Percentiles rank a stretch among this genome's conserved stretches.
phyloP scores from a whole-genome alignment of 2,797 vertebrate species.

The Zenarchopterus dispar region DNA sequence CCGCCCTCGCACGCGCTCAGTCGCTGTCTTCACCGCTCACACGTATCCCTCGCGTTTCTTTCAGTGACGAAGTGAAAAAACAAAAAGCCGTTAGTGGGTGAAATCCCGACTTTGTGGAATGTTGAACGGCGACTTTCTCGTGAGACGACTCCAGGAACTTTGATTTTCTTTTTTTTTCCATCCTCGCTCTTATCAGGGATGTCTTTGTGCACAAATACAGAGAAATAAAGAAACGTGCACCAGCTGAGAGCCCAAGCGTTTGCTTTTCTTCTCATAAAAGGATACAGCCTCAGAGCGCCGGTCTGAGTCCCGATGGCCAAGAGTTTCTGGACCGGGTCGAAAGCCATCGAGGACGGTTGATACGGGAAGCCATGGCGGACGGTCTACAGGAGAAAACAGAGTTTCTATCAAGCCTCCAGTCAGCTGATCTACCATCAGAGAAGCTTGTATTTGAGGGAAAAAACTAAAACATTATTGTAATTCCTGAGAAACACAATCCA shows the following conservation, averaged over 20 bases:
- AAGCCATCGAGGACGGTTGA: constrained; percentile 96
- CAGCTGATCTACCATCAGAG: constrained; percentile 51
- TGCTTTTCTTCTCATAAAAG: constrained; percentile 79
- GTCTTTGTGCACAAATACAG: neutral
- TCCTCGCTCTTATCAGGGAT: neutral
- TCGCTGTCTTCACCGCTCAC: constrained; percentile 1
- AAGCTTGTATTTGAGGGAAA: constrained; percentile 34
- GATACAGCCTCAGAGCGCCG: constrained; percentile 98
- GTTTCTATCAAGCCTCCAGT: constrained; percentile 55
- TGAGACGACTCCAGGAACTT: constrained; percentile 22
- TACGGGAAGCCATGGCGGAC: constrained; percentile 98
- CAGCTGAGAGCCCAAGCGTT: constrained; percentile 12
- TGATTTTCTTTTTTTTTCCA: too few species aligned
- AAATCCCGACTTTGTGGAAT: constrained; percentile 37
- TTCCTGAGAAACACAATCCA: constrained; percentile 51
- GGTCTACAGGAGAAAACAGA: constrained; percentile 85
- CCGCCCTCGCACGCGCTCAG: constrained; percentile 23
- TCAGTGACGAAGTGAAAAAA: constrained; percentile 4
- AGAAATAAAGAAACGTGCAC: neutral
- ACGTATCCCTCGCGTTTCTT: constrained; percentile 6
- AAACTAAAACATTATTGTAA: constrained; percentile 41
- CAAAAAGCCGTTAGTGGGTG: constrained; percentile 18
- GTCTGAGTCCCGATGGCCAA: constrained; percentile 93
- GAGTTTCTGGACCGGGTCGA: constrained; percentile 99
- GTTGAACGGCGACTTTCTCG: constrained; percentile 11